Evolutionary conservation across 2,797 vertebrate species (phyloP).

Genomic region (Enteromius anoplus): DNA sequence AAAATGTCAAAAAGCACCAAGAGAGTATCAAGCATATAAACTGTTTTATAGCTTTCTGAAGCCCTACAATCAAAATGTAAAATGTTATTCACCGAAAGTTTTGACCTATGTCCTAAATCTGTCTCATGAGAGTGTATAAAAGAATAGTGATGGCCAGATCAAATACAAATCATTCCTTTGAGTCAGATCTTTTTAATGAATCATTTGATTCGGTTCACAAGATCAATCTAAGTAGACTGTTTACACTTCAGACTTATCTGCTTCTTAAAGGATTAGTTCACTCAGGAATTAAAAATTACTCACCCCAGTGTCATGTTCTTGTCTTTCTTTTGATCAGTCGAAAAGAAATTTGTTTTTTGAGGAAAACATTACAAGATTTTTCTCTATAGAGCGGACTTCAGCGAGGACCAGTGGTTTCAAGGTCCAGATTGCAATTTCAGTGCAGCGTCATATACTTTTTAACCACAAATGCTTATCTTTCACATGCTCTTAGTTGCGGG

Average conservation of each 20-base stretch:
- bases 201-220: neutral
- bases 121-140: neutral
- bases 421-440: no score
- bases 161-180: neutral
- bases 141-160: neutral
- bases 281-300: neutral
- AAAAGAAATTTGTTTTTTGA: neutral
- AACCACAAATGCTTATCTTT: no score
- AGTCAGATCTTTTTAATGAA: neutral
- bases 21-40: neutral
- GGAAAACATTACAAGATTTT: neutral
- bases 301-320: neutral
- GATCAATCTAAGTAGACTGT: no score
- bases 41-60: neutral
- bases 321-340: neutral
- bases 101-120: neutral
- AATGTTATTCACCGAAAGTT: neutral
- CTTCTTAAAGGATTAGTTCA: conserved; percentile 1
- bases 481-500: no score
- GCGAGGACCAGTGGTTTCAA: no score
- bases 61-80: neutral
- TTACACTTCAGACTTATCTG: neutral
- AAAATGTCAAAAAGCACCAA: neutral
- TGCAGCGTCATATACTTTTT: no score
- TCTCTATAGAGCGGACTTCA: neutral